Percentiles rank a stretch among this genome's conserved stretches.
These are phyloP conservation scores for Heptranchias perlo DNA, from an alignment of 2,113 vertebrate species.

Conservation along the genomic window DNA sequence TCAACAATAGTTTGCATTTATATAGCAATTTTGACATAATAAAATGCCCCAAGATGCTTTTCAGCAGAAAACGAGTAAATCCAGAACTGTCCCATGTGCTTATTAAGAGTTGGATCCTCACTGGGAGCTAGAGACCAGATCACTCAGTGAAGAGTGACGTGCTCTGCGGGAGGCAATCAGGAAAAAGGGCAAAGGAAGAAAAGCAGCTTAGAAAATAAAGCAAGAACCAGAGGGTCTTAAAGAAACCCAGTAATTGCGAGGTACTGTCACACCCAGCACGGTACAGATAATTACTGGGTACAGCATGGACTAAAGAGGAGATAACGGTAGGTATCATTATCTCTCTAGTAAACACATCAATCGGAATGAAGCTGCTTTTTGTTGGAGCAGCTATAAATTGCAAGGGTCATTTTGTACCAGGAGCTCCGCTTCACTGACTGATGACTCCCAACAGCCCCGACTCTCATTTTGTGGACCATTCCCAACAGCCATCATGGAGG, in stretches of 20 bases:
- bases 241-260: not conserved
- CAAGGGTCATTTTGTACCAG: not conserved
- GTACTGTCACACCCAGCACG: not conserved
- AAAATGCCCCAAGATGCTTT: not conserved
- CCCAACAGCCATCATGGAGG: not conserved
- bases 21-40: not conserved
- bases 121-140: not conserved
- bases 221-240: not conserved
- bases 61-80: not conserved
- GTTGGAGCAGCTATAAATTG: not conserved
- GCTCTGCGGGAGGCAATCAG: not conserved
- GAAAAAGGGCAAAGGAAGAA: not conserved
- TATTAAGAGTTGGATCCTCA: not conserved
- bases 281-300: conserved; percentile 11
- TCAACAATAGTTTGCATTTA: not conserved
- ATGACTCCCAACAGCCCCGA: no score
- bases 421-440: not conserved
- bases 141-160: not conserved
- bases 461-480: not conserved
- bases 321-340: not conserved
- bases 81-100: not conserved
- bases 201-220: not conserved
- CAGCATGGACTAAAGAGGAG: not conserved
- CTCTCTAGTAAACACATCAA: not conserved
- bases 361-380: not conserved